phyloP scores from a whole-genome alignment of 2,797 vertebrate genomes.

The Scolopax rusticola region DNA sequence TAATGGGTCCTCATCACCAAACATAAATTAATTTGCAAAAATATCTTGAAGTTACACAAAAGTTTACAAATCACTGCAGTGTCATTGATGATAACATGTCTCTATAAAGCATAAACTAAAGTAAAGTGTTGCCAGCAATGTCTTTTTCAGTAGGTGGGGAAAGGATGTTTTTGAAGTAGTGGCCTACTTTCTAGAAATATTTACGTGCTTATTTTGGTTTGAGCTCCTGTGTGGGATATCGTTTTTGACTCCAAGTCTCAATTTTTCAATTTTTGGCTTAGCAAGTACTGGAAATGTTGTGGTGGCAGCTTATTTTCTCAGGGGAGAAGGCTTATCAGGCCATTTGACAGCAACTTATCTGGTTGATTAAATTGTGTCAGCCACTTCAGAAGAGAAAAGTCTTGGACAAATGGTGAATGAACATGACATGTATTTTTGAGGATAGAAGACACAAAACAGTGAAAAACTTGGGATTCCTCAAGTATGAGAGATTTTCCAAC shows the following conservation, averaged over 20 bases:
- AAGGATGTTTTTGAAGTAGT: not conserved
- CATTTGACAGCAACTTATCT: not conserved
- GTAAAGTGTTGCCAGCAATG: not conserved
- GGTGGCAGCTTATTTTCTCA: slow-evolving; percentile 29
- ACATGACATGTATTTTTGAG: not conserved
- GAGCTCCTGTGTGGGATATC: not conserved
- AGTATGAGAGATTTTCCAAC: slow-evolving; percentile 10
- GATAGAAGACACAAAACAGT: not conserved
- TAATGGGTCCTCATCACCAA: not conserved
- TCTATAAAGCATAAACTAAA: not conserved
- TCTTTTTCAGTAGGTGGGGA: not conserved
- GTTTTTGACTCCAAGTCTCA: not conserved
- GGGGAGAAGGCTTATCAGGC: not conserved
- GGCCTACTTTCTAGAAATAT: not conserved
- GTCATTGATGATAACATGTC: not conserved
- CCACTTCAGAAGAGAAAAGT: not conserved
- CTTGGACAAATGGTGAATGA: not conserved
- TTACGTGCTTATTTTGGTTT: not conserved
- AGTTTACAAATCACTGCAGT: not conserved
- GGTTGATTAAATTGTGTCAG: slow-evolving; percentile 31
- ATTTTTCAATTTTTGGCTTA: slow-evolving; percentile 25
- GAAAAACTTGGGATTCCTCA: slow-evolving; percentile 17
- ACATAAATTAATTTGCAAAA: not conserved
- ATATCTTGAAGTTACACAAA: not conserved
- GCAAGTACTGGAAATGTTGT: not conserved